Conservation (phyloP, 2,113 vertebrate genomes). For the Phoxinus phoxinus region DNA sequence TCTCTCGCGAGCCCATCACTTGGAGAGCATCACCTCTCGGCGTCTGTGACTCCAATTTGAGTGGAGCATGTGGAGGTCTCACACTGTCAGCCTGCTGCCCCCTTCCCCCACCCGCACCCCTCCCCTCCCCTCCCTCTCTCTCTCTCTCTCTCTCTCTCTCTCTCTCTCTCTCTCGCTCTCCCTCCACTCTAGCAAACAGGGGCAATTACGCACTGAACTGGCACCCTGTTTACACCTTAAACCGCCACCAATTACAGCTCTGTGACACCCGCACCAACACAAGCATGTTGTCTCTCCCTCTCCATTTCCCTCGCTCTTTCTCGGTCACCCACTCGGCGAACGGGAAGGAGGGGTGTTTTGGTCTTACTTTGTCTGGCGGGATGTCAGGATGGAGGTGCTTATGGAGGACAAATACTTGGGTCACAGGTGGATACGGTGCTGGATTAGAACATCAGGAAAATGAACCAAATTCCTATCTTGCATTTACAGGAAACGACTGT, state of each 20-base stretch:
- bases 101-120: not conserved
- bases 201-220: constrained; percentile 71
- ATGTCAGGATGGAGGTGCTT: constrained; percentile 42
- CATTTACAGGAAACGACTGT: not conserved
- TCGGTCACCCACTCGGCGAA: constrained; percentile 36
- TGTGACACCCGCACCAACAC: constrained; percentile 73
- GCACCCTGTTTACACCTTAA: constrained; percentile 80
- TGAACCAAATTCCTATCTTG: not conserved
- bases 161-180: constrained; percentile 39
- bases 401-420: constrained; percentile 35
- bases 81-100: constrained; percentile 49
- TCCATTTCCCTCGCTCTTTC: constrained; percentile 27
- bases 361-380: constrained; percentile 46
- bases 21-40: constrained; percentile 44
- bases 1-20: constrained; percentile 31
- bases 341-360: constrained; percentile 43
- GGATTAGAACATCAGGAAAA: constrained; percentile 3
- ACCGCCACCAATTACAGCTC: constrained; percentile 76
- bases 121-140: constrained; percentile 54
- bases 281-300: constrained; percentile 42
- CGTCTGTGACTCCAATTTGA: constrained; percentile 62
- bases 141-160: constrained; percentile 1
- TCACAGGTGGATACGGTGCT: constrained; percentile 7
- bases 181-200: constrained; percentile 69
- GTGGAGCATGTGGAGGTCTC: constrained; percentile 61